Base-by-base conservation (phyloP, 2,888 invertebrate species). In the Lepidocyrtoides sp. region DNA sequence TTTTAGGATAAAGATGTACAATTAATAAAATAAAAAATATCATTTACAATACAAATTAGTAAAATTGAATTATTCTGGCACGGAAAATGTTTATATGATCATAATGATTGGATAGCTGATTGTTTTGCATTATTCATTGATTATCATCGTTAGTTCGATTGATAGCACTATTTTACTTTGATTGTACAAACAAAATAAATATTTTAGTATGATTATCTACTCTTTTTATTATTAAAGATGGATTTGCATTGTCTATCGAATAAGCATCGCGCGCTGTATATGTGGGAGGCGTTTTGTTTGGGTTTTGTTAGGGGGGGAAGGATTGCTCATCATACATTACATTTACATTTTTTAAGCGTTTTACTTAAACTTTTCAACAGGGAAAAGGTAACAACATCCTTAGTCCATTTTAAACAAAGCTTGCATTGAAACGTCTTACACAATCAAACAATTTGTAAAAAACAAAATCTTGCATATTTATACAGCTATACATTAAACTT, bases 371-470 rank as follows among this genome's bases (percentile, higher is more conserved):
- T 26, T 26, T 29, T 54, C 32, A 20, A 79, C n/a, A 41, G 2
- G 1, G 17, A 44, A 77, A 77, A 72, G 86, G 86, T 86, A 86
- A 86, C 86, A 75, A 86, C 77, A 77, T 86, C 77, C 86, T 36
- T 86, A 86, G 54, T 86, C 86, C 86, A 75, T 57, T 51, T 69
- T 84, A 54, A 20, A 14, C 10, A 36, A 41, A 41, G 0, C 4
- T 72, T 72, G 72, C 72, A 72, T 72, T 72, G 41, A 29, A 8
- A 32, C n/a, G 5, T 57, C 20, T 20, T 17, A 17, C 2, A 23
- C 7, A n/a, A 57, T 20, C 20, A 20, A 23, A 2, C 51, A 1
- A 51, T 51, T n/a, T n/a, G 14, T n/a, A 14, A n/a, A n/a, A 51
- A 2, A 2, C 3, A 44, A 44, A 51, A 4, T 51, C 51, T 3